These are phyloP conservation scores for Aphidoletes aphidimyza DNA, from an alignment of 2,888 invertebrate species.

Conservation along the genomic window DNA sequence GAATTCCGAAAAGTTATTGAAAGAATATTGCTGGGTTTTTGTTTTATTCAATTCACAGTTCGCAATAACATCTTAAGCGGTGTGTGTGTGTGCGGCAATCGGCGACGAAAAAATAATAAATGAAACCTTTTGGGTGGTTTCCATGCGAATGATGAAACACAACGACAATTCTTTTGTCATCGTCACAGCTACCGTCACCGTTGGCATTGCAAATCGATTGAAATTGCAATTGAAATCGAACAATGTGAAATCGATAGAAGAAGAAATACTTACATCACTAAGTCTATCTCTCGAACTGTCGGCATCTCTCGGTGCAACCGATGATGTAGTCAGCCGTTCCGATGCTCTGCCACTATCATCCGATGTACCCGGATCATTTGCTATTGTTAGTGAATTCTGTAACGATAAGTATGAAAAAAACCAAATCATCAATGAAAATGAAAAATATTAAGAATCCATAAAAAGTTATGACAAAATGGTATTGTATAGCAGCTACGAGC, in stretches of 20 bases:
- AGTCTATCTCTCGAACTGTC: slow-evolving; percentile 86
- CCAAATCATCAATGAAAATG: background rate
- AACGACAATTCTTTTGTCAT: background rate
- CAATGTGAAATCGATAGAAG: background rate
- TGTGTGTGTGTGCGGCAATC: too few relatives aligned
- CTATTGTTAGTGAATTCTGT: slow-evolving; percentile 76
- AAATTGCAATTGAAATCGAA: too few relatives aligned
- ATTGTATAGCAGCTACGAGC: background rate
- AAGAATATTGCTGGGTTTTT: slow-evolving; percentile 40
- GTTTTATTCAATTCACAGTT: background rate
- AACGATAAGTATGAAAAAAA: slow-evolving; percentile 62
- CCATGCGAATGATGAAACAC: background rate
- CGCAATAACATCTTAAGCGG: slow-evolving; percentile 26
- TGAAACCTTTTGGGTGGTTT: slow-evolving; percentile 27
- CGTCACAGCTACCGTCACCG: background rate
- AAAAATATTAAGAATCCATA: slow-evolving; percentile 35
- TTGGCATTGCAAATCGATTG: too few relatives aligned
- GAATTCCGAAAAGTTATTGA: background rate
- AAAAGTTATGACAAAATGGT: slow-evolving; percentile 27
- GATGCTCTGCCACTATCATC: slow-evolving; percentile 86
- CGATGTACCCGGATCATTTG: slow-evolving; percentile 83
- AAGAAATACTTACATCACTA: slow-evolving; percentile 82
- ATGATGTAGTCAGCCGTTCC: slow-evolving; percentile 81
- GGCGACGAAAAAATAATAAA: too few relatives aligned
- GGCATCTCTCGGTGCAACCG: slow-evolving; percentile 79